Conservation (phyloP, 2,113 vertebrate species). For the Cyanistes caeruleus region DNA sequence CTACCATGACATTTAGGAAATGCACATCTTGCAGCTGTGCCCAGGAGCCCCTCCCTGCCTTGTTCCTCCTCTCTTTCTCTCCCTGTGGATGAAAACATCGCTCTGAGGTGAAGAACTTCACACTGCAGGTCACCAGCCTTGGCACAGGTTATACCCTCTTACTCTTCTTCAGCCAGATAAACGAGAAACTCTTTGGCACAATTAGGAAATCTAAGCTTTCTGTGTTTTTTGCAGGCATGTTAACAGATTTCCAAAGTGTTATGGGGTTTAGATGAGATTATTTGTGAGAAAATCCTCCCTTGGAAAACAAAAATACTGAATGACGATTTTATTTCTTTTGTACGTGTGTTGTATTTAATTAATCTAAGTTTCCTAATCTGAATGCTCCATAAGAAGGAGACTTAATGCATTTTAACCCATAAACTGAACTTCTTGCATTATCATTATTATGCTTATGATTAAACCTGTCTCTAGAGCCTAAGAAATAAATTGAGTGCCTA, state of each 20-base stretch:
- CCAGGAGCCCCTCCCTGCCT: neutral
- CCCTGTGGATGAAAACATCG: neutral
- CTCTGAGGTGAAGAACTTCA: neutral
- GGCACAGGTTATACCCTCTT: neutral
- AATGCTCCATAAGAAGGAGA: neutral
- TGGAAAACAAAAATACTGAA: neutral
- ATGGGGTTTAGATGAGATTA: neutral
- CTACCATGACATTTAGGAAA: too few species aligned
- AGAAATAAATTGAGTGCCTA: conserved; percentile 31
- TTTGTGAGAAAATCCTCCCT: neutral
- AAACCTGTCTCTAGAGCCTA: neutral
- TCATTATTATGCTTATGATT: conserved; percentile 28
- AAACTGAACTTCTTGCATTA: neutral
- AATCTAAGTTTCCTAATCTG: neutral
- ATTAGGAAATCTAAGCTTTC: neutral
- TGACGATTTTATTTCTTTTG: neutral
- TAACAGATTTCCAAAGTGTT: neutral
- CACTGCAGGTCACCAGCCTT: neutral
- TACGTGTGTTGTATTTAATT: neutral
- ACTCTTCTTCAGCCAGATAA: neutral
- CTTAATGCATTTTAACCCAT: conserved; percentile 11
- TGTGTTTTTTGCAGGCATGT: neutral
- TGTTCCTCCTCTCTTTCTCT: neutral
- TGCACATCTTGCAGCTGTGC: neutral
- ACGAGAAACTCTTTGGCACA: neutral